These are phyloP conservation scores for Phalacrocorax aristotelis DNA, from an alignment of 2,113 vertebrate species.

Conservation along the genomic window DNA sequence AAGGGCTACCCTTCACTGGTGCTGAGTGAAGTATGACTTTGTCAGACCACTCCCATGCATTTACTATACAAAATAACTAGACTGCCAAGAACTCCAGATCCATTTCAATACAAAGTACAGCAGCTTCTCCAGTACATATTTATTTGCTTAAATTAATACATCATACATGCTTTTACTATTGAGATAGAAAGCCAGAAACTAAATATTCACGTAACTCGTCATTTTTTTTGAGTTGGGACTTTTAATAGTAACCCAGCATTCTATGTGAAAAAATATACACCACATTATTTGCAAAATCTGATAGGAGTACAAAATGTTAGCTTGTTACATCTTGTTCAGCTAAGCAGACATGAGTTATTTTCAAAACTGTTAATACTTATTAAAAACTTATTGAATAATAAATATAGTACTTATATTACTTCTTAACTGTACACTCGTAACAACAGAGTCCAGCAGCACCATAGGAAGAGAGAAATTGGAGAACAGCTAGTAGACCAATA, in stretches of 20 bases:
- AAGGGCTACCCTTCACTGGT: background rate
- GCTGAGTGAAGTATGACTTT: background rate
- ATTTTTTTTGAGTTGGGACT: conserved; percentile 6
- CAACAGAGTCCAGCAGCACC: conserved; percentile 22
- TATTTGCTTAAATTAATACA: conserved; percentile 78
- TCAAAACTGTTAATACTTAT: conserved; percentile 71
- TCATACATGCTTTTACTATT: conserved; percentile 40
- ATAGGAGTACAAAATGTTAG: conserved; percentile 68
- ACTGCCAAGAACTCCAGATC: background rate
- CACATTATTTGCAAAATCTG: conserved; percentile 40
- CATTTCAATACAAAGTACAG: conserved; percentile 7
- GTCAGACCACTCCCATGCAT: background rate
- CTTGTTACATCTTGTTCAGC: conserved; percentile 72
- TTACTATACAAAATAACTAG: background rate
- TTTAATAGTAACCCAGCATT: conserved; percentile 47
- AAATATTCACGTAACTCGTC: conserved; percentile 41
- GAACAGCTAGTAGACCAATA: background rate
- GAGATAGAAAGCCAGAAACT: conserved; percentile 35
- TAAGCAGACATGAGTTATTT: conserved; percentile 63
- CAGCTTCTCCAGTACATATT: conserved; percentile 31
- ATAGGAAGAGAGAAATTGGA: background rate
- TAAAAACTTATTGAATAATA: conserved; percentile 67
- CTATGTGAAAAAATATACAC: conserved; percentile 63
- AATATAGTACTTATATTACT: conserved; percentile 63
- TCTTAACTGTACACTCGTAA: conserved; percentile 49